Conservation (phyloP, 2,797 vertebrate species). For the Merluccius polli region DNA sequence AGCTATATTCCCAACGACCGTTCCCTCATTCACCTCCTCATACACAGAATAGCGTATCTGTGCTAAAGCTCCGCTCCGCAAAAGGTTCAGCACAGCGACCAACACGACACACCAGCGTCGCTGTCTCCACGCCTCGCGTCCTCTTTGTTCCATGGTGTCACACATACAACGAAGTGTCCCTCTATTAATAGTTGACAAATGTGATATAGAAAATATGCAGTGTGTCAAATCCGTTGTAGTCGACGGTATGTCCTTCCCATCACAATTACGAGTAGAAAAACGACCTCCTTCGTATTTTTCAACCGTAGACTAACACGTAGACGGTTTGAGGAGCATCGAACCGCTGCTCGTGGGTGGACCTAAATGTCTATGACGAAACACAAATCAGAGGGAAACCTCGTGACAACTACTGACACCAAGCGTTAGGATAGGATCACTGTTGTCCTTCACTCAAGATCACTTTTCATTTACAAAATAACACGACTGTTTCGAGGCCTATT, state of each 20-base stretch:
- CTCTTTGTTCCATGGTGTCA: conserved; percentile 55
- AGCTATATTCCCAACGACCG: conserved; percentile 70
- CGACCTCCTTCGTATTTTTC: background rate
- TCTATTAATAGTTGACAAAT: background rate
- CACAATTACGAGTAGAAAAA: background rate
- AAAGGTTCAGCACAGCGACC: conserved; percentile 46
- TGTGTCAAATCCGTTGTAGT: background rate
- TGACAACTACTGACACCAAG: conserved; percentile 33
- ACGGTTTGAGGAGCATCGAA: background rate
- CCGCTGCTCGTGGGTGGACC: conserved; percentile 6
- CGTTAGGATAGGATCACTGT: conserved; percentile 8
- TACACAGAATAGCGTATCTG: conserved; percentile 70
- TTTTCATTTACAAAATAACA: background rate
- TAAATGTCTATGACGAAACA: background rate
- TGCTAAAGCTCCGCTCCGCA: conserved; percentile 43
- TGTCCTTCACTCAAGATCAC: background rate
- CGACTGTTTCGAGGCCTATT: background rate
- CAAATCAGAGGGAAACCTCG: background rate
- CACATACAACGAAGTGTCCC: conserved; percentile 6
- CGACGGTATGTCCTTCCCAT: background rate
- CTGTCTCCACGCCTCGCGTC: conserved; percentile 11
- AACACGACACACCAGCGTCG: conserved; percentile 43
- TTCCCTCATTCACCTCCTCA: conserved; percentile 69
- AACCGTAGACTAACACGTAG: background rate
- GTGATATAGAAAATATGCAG: background rate